Evolutionary conservation across 64 coral and sea anemone genomes (phyloP), one percentile per base, ranked within the genome.

Genomic region (Montipora efflorescens): DNA sequence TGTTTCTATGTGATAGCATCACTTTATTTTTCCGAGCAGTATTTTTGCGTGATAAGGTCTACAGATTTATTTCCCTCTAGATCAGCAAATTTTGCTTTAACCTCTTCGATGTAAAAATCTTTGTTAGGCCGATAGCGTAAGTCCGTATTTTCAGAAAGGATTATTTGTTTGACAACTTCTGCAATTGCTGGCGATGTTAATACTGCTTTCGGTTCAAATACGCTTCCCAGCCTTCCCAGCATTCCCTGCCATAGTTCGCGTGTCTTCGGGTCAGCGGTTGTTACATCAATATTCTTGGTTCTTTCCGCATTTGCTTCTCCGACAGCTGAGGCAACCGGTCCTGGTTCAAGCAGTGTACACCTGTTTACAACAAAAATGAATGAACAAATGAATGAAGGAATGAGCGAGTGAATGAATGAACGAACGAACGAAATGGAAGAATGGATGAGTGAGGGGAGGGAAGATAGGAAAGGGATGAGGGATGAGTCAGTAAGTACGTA

Each of bases 201-300:
- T 9, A 80, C 48, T 57, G 58, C 48, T 25, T 80, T 80, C 48
- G 15, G 46, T 59, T 80, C 50, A 2, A 80, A 80, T 23, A 51
- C 12, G 16, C 48, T n/a, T 25, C 78, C 78, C 2, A 80, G 53
- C 20, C 49, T 80, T 7, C 48, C 78, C 78, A 80, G 48, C 49
- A 57, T 58, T 80, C 78, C 20, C 11, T 57, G 48, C 78, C 78
- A 80, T 16, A 64, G 15, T 11, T 83, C 80, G 14, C 25, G 22
- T 43, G 80, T 82, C 22, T 83, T 83, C 58, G 59, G 80, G 80
- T 66, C 80, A 83, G 55, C 57, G 53, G 53, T 83, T 83, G 58
- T 62, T 28, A 64, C 16, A 6, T 64, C 79, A 80, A 80, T 22
- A 58, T 57, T 51, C 78, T 80, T 80, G 8, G 78, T 80, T 5